Evolutionary conservation across 2,797 vertebrate genomes (phyloP).

Genomic region (Falco peregrinus): DNA sequence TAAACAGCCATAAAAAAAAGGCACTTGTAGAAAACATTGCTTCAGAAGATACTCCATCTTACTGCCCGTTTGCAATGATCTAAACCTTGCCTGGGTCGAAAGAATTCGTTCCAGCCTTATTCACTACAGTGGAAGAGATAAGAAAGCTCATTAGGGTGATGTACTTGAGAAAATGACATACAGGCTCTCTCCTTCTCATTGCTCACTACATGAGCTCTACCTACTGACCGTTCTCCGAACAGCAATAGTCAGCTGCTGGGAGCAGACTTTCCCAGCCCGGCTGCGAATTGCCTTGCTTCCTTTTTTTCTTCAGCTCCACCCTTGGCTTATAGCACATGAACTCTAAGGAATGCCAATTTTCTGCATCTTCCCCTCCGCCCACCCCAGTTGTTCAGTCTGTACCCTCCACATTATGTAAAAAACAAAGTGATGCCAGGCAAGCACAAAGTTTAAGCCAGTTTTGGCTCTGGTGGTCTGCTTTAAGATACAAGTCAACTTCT

Average conservation of each 20-base stretch:
- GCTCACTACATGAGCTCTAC: conserved; percentile 40
- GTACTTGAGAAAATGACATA: background rate
- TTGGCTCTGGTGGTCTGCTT: background rate
- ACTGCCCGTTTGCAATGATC: background rate
- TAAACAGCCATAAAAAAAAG: background rate
- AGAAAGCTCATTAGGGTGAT: background rate
- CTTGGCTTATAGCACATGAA: background rate
- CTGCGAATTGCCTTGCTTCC: background rate
- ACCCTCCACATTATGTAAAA: background rate
- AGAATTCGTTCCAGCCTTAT: background rate
- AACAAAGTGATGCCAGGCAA: background rate
- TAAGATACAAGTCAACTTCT: background rate
- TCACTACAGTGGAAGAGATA: background rate
- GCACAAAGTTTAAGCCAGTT: background rate
- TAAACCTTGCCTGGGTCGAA: background rate
- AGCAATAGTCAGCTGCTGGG: background rate
- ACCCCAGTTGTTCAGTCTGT: background rate
- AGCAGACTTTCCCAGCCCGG: background rate
- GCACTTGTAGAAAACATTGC: background rate
- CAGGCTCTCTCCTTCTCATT: background rate
- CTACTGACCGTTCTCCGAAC: conserved; percentile 39
- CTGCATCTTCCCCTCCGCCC: background rate
- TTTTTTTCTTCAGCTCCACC: background rate
- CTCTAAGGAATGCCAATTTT: background rate
- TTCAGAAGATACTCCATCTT: background rate